Evolutionary conservation across 2,113 vertebrate genomes (phyloP), one percentile per base, ranked within the genome.

Genomic region (Lamprotornis superbus): DNA sequence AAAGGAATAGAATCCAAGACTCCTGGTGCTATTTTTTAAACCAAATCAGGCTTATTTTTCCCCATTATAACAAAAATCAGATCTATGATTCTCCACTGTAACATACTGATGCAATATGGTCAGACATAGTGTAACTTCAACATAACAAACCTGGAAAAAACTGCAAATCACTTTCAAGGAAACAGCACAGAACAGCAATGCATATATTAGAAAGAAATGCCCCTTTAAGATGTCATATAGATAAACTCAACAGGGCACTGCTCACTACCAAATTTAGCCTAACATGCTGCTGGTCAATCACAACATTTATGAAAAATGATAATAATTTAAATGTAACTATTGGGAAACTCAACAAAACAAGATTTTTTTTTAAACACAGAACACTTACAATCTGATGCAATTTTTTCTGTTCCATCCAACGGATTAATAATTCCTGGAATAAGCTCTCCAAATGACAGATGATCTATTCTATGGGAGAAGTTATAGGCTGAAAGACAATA

Each of bases 381-480:
- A 83, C 73, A 98, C 98, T 97, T 98, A 99, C 99, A 96, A 90
- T 99, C 98, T 40, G 97, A 44, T 60, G 99, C 98, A 96, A 99
- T 97, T 98, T 99, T 99, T 97, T 99, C 99, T 30, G 99, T 99
- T 94, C 99, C 99, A 69, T 99, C 99, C 95, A 99, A 98, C 23
- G 99, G 98, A 97, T 99, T 99, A 97, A 99, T 99, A 82, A 99
- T 98, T 92, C 99, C 99, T 47, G 99, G 99, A 87, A 99, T 97
- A 83, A 98, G 98, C 78, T 99, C 99, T 93, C 99, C 99, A 93
- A 99, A 99, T 52, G 99, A 99, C 85, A 99, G 97, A 94, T 99
- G 99, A 96, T 99, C 99, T 97, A 99, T 99, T 92, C 99, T 99
- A 42, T 99, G 99, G 91, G 99, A 99, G 94, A 99, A 99, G 96